Evolutionary conservation across 2,797 vertebrate species (phyloP), one percentile per base, ranked within the genome.

Genomic region (Gorsachius magnificus): DNA sequence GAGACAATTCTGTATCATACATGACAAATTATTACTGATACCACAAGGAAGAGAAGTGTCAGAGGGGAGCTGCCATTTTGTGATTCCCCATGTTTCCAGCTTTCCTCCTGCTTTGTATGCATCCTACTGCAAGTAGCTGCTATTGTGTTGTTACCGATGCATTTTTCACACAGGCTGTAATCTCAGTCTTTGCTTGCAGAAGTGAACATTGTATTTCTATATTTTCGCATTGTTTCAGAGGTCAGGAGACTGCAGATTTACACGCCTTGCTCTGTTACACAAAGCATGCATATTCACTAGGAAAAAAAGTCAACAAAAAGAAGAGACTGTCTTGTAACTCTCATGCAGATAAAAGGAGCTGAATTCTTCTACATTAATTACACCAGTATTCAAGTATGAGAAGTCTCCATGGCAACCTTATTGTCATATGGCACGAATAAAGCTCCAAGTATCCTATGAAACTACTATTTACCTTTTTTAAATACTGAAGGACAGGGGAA

Each of bases 321-420:
- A 58, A 48, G 79, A 83, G 56, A 54, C 51, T 92, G 45, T 38
- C 63, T 94, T 95, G 58, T 88, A 96, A 94, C 84, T 95, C 77
- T 87, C 12, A 26, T 35, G 57, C 54, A 90, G 94, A 94, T 87
- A 87, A 94, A 96, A 97, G 87, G 76, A 94, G 51, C 45, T 93
- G 89, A 96, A 93, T 85, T 75, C 60, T 90, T 94, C 96, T 96
- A 95, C 58, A 82, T 97, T 96, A 97, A 80, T 97, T 96, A 97
- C 89, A 95, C 68, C 72, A 83, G 83, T 89, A 93, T 96, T 95
- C 93, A 90, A 92, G 91, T 93, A 89, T 86, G 43, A 95, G 72
- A 82, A 76, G 93, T 98, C 85, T 88, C 97, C 97, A 97, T 97
- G 94, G 97, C 95, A 98, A 98, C 97, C 71, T 92, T 91, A 87